Conservation (phyloP, 53 echinoderm and acorn worm species). For the Antedon mediterranea region DNA sequence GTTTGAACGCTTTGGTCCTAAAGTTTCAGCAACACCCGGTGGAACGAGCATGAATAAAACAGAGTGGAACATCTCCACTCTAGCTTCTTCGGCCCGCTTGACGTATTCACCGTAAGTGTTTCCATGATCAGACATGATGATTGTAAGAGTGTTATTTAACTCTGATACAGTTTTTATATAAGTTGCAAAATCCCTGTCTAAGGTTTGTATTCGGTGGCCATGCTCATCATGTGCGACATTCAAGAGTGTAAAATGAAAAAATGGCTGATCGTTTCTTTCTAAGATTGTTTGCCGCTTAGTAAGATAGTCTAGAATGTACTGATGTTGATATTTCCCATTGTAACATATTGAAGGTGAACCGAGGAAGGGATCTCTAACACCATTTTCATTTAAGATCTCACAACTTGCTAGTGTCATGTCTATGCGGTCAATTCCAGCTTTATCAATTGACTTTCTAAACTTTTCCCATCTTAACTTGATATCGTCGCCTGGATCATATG, state of each 20-base stretch:
- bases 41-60: conserved; percentile 40
- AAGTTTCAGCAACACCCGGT: conserved; percentile 17
- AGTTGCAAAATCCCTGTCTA: conserved; percentile 41
- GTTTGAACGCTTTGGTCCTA: conserved; percentile 15
- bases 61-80: conserved; percentile 71
- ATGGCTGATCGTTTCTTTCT: conserved; percentile 19
- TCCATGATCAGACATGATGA: conserved; percentile 69
- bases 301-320: conserved; percentile 41
- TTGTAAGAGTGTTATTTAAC: conserved; percentile 46
- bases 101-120: conserved; percentile 60
- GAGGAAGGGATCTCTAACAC: conserved; percentile 54
- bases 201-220: conserved; percentile 44
- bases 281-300: conserved; percentile 18
- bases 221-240: conserved; percentile 58
- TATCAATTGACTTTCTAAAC: conserved; percentile 16
- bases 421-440: conserved; percentile 43
- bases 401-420: conserved; percentile 53
- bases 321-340: conserved; percentile 57
- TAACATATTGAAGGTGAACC: conserved; percentile 53
- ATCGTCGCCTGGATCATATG: conserved; percentile 18
- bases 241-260: conserved; percentile 41
- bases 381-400: conserved; percentile 54
- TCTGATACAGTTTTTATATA: conserved; percentile 38
- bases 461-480: conserved; percentile 46
- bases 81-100: conserved; percentile 35